phyloP scores from a whole-genome alignment of 2,113 vertebrate genomes.

The Capreolus pygargus region DNA sequence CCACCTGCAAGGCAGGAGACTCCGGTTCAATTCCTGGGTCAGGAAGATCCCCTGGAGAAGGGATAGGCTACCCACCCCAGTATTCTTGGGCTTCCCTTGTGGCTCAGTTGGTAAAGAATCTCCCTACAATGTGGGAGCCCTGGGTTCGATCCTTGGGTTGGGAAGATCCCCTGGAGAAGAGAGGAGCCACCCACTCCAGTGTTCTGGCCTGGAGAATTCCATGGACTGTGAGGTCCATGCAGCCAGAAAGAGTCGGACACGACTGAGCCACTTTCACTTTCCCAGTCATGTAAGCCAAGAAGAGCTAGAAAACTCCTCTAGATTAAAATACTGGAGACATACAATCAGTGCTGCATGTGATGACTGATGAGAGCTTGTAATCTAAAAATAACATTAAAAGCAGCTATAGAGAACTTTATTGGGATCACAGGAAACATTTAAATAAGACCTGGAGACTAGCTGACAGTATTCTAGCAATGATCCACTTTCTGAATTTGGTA shows the following conservation, averaged over 20 bases:
- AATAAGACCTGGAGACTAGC: not conserved
- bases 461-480: not conserved
- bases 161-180: not conserved
- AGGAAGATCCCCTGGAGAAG: not conserved
- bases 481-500: not conserved
- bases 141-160: not conserved
- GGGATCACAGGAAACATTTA: not conserved
- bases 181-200: not conserved
- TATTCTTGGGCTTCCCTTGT: not conserved
- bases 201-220: not conserved
- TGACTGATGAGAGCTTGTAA: not conserved
- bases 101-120: not conserved
- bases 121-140: not conserved
- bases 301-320: not conserved
- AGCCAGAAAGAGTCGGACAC: fast-evolving
- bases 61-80: not conserved
- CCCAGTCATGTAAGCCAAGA: not conserved
- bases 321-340: not conserved
- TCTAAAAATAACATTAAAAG: not conserved
- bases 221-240: not conserved
- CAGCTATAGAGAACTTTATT: not conserved
- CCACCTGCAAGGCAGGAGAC: not conserved
- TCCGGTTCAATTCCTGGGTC: not conserved
- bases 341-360: not conserved
- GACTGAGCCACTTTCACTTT: not conserved